Evolutionary conservation across 2,888 invertebrate genomes (phyloP).

Genomic region (Scaptodrosophila latifasciaeformis): DNA sequence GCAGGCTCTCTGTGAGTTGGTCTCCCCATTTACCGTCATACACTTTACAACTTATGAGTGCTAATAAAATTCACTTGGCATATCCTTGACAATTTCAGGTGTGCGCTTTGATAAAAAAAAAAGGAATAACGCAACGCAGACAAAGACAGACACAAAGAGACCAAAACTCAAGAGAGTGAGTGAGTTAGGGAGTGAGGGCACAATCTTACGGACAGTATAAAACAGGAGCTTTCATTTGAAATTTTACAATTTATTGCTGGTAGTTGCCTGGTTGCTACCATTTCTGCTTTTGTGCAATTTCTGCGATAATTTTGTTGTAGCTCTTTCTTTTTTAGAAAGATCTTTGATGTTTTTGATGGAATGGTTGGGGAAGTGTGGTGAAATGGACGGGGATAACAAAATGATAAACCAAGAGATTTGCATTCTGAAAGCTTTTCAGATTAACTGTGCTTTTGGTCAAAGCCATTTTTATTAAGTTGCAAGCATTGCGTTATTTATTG

Average conservation of each 20-base stretch:
- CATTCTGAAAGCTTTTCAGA: too few relatives aligned
- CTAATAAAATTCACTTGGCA: slow-evolving; percentile 63
- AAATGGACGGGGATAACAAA: too few relatives aligned
- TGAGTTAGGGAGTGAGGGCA: not conserved
- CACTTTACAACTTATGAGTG: slow-evolving; percentile 63
- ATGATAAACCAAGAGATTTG: too few relatives aligned
- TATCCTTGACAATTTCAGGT: slow-evolving; percentile 54
- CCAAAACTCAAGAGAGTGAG: too few relatives aligned
- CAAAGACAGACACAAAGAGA: not conserved
- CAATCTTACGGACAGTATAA: slow-evolving; percentile 45
- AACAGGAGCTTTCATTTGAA: slow-evolving; percentile 52
- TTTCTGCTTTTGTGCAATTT: slow-evolving; percentile 37
- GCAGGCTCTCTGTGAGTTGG: too few relatives aligned
- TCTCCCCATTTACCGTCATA: slow-evolving; percentile 38
- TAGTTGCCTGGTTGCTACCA: not conserved
- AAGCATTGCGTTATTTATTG: too few relatives aligned
- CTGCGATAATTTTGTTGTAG: slow-evolving; percentile 36
- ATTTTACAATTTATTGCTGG: slow-evolving; percentile 42
- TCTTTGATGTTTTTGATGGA: too few relatives aligned
- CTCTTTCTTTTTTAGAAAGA: too few relatives aligned
- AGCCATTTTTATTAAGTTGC: too few relatives aligned
- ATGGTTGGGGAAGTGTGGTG: too few relatives aligned
- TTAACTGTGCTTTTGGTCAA: too few relatives aligned
- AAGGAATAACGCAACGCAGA: not conserved
- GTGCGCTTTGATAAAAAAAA: slow-evolving; percentile 43